phyloP scores from a whole-genome alignment of 1,140 invertebrate genomes.

The Cryptotermes secundus region DNA sequence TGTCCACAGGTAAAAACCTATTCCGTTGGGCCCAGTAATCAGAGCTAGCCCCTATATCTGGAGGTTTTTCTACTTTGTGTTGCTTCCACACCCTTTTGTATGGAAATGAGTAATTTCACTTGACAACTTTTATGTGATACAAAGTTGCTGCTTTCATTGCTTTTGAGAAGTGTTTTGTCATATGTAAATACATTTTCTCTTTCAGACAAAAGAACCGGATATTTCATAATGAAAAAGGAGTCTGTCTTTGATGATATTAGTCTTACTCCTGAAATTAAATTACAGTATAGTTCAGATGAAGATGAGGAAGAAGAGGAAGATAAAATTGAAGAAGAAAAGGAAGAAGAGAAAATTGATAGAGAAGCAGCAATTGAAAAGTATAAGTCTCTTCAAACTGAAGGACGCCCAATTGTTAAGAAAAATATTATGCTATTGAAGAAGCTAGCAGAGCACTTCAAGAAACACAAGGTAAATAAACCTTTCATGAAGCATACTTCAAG shows the following conservation, averaged over 20 bases:
- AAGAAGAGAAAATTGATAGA: slow-evolving; percentile 36
- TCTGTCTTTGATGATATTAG: background rate
- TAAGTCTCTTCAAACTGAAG: slow-evolving; percentile 34
- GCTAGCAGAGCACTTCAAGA: slow-evolving; percentile 42
- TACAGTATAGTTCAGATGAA: slow-evolving; percentile 35
- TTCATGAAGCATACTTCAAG: slow-evolving; percentile 7
- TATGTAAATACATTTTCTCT: too few species aligned
- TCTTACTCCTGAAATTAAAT: background rate
- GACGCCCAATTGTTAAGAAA: slow-evolving; percentile 35
- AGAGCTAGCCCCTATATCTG: too few species aligned
- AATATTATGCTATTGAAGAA: slow-evolving; percentile 43
- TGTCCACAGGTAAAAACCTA: too few species aligned
- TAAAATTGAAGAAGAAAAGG: slow-evolving; percentile 26
- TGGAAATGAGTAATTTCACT: too few species aligned
- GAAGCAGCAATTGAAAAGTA: slow-evolving; percentile 39
- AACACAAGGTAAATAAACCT: slow-evolving; percentile 44
- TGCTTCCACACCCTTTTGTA: too few species aligned
- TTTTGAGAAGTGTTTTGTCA: too few species aligned
- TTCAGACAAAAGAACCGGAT: too few species aligned
- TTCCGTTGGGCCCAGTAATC: too few species aligned
- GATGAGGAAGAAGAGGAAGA: slow-evolving; percentile 36
- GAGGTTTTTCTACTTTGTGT: background rate
- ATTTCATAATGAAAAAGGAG: background rate
- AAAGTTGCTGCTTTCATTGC: too few species aligned
- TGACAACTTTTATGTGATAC: too few species aligned